phyloP scores from a whole-genome alignment of 2,113 vertebrate genomes.

The Colius striatus region DNA sequence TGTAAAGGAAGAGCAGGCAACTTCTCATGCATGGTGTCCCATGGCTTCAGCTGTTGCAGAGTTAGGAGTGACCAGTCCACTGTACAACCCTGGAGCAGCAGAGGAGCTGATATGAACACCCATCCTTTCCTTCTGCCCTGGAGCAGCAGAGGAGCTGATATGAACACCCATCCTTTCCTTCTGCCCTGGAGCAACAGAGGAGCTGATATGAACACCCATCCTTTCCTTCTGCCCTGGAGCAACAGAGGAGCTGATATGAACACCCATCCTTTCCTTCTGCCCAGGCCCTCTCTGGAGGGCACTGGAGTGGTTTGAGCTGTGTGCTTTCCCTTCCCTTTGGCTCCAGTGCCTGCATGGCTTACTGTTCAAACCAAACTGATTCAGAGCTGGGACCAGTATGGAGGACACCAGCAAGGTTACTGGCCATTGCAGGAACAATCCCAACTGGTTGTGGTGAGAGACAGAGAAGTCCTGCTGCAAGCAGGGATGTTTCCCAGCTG shows the following conservation, averaged over 20 bases:
- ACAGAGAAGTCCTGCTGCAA: not conserved
- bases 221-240: not conserved
- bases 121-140: not conserved
- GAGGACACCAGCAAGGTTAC: not conserved
- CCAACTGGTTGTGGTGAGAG: rapidly evolving
- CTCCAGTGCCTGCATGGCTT: not conserved
- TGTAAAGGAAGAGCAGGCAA: not conserved
- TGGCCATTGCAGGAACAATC: not conserved
- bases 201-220: not conserved
- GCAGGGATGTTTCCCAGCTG: not conserved
- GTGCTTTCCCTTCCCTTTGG: not conserved
- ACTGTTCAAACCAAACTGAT: not conserved
- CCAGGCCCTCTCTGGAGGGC: not conserved
- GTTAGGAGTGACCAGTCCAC: not conserved
- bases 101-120: not conserved
- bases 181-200: not conserved
- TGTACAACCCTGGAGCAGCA: not conserved
- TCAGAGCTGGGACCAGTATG: not conserved
- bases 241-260: not conserved
- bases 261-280: not conserved
- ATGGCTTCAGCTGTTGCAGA: not conserved
- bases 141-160: not conserved
- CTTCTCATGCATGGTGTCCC: not conserved
- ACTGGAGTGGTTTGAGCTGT: not conserved
- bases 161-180: not conserved